Conservation (phyloP, 2,113 vertebrate species). For the Rhynchomys soricoides region DNA sequence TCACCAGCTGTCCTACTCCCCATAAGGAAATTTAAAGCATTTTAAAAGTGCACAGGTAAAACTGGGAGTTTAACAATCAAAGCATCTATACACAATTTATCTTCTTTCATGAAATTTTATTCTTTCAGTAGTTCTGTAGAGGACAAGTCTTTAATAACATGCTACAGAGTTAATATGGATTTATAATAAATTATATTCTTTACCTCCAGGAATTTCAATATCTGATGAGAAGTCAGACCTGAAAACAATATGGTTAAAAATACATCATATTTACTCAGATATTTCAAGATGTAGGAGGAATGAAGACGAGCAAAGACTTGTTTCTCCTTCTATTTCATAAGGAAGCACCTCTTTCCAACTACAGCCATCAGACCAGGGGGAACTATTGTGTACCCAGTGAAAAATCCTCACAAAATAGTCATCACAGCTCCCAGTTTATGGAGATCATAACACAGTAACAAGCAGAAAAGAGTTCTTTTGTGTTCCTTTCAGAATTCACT, state of each 20-base stretch:
- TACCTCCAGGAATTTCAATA: not conserved
- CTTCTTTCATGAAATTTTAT: not conserved
- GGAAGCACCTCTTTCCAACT: not conserved
- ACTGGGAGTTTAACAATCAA: not conserved
- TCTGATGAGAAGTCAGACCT: not conserved
- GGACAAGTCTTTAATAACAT: not conserved
- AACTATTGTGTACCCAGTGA: not conserved
- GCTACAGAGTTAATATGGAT: not conserved
- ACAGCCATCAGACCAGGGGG: not conserved
- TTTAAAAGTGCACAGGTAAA: not conserved
- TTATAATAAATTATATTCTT: not conserved
- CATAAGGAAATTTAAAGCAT: not conserved
- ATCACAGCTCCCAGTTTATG: slow-evolving; percentile 1
- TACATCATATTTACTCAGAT: not conserved
- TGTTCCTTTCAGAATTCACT: not conserved
- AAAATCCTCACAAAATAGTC: not conserved
- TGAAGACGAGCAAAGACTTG: not conserved
- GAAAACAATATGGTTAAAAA: slow-evolving; percentile 5
- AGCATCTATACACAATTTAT: not conserved
- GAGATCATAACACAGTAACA: not conserved
- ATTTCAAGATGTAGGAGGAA: not conserved
- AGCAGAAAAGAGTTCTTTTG: not conserved
- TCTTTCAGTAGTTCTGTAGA: slow-evolving; percentile 13
- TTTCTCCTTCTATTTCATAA: not conserved
- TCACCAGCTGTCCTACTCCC: not conserved